Evolutionary conservation across 1,140 invertebrate species (phyloP).

Genomic region (Drosophila ficusphila): DNA sequence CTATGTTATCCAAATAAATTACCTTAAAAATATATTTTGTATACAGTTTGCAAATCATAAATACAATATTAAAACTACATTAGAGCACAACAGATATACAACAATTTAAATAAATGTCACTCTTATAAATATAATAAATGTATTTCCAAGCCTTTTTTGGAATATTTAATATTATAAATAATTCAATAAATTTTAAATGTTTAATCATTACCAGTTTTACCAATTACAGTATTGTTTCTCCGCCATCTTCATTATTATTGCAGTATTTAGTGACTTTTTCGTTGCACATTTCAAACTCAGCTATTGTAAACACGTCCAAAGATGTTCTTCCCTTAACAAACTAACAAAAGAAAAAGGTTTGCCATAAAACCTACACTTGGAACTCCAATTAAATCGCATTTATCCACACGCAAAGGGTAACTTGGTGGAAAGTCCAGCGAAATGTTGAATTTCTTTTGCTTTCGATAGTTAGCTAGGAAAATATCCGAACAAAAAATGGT

Average conservation of each 20-base stretch:
- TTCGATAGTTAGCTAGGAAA: slow-evolving; percentile 23
- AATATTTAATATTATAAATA: no score
- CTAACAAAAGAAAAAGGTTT: slow-evolving; percentile 15
- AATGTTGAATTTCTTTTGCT: slow-evolving; percentile 39
- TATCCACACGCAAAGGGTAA: not conserved
- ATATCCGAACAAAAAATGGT: slow-evolving; percentile 31
- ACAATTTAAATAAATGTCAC: no score
- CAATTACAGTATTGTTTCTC: not conserved
- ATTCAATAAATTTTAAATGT: not conserved
- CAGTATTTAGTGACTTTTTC: not conserved
- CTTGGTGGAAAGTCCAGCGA: slow-evolving; percentile 1
- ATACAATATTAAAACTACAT: no score
- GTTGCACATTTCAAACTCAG: not conserved
- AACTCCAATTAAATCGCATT: slow-evolving; percentile 5
- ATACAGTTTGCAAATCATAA: no score
- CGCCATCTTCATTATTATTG: not conserved
- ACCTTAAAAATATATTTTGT: no score
- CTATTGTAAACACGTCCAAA: not conserved
- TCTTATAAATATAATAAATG: no score
- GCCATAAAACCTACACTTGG: not conserved
- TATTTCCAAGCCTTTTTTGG: no score
- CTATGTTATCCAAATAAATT: no score
- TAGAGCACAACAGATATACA: no score
- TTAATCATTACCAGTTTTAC: no score
- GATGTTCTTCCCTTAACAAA: not conserved